phyloP scores from a whole-genome alignment of 1,140 invertebrate species.

The Helicorthomorpha holstii region DNA sequence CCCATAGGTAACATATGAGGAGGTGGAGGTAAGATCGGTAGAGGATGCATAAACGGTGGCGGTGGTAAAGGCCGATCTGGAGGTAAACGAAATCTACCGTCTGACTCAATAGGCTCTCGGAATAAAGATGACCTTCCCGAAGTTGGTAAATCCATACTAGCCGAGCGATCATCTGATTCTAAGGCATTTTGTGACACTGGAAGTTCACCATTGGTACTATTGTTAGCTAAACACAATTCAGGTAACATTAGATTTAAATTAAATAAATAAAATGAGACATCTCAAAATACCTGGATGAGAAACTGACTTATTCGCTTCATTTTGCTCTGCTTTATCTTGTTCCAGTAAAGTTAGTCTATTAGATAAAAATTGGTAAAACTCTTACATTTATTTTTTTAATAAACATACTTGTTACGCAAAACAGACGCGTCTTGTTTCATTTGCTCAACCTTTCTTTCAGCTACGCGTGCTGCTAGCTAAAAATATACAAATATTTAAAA shows the following conservation, averaged over 20 bases:
- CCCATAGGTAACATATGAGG: background rate
- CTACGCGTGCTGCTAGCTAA: conserved; percentile 3
- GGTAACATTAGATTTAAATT: background rate
- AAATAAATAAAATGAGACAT: background rate
- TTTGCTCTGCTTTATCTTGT: background rate
- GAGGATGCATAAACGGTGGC: background rate
- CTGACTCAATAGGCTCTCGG: background rate
- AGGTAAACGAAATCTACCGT: background rate
- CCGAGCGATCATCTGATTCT: background rate
- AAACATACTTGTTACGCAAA: conserved; percentile 3
- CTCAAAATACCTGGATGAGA: background rate
- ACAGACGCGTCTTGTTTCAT: conserved; percentile 2
- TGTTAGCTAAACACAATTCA: background rate
- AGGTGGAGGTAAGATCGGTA: background rate
- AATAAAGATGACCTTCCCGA: background rate
- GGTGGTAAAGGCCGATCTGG: background rate
- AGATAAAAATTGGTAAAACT: conserved; percentile 1
- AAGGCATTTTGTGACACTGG: background rate
- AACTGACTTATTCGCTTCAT: background rate
- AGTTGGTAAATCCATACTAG: background rate
- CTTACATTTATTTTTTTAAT: background rate
- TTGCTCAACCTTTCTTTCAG: conserved; percentile 2
- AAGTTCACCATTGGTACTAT: background rate
- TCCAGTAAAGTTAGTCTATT: background rate
- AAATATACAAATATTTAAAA: background rate